These are phyloP conservation scores for Macrostomum lignano DNA, from an alignment of 1,140 invertebrate species.

Conservation along the genomic window DNA sequence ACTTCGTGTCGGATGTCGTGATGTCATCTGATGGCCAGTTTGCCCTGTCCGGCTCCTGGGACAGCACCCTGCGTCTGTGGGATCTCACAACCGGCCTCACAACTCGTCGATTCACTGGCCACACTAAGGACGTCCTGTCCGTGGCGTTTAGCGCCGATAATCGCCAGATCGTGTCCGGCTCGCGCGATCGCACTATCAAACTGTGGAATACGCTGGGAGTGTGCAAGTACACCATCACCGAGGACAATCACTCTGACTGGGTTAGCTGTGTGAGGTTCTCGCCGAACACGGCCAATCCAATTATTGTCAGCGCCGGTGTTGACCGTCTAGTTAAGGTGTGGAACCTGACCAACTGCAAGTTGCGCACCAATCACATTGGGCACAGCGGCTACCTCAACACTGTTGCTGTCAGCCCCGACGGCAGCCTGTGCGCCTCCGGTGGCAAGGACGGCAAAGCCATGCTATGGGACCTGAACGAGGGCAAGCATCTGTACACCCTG, in stretches of 20 bases:
- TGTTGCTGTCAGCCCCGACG: conserved; percentile 94
- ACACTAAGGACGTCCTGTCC: conserved; percentile 94
- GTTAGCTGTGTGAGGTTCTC: conserved; percentile 95
- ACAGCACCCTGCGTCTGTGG: conserved; percentile 90
- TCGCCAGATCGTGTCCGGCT: conserved; percentile 94
- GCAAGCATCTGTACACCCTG: conserved; percentile 90
- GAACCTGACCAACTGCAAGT: conserved; percentile 91
- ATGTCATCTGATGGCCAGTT: conserved; percentile 96
- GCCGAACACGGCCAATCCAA: conserved; percentile 82
- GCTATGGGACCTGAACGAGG: conserved; percentile 97
- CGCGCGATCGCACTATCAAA: conserved; percentile 92
- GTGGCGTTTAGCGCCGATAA: conserved; percentile 98
- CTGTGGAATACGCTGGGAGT: conserved; percentile 97
- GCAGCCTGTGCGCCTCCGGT: conserved; percentile 89
- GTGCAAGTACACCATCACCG: conserved; percentile 86
- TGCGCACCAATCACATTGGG: conserved; percentile 91
- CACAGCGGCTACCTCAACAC: conserved; percentile 90
- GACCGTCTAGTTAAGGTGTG: conserved; percentile 94
- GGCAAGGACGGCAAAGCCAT: conserved; percentile 90
- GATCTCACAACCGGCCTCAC: conserved; percentile 51
- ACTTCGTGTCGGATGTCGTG: conserved; percentile 94
- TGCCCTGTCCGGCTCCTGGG: conserved; percentile 93
- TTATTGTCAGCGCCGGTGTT: conserved; percentile 96
- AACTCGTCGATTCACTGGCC: conserved; percentile 64
- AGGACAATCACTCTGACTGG: conserved; percentile 91